Conservation (phyloP, 2,888 invertebrate species). For the Heliconius hortense region DNA sequence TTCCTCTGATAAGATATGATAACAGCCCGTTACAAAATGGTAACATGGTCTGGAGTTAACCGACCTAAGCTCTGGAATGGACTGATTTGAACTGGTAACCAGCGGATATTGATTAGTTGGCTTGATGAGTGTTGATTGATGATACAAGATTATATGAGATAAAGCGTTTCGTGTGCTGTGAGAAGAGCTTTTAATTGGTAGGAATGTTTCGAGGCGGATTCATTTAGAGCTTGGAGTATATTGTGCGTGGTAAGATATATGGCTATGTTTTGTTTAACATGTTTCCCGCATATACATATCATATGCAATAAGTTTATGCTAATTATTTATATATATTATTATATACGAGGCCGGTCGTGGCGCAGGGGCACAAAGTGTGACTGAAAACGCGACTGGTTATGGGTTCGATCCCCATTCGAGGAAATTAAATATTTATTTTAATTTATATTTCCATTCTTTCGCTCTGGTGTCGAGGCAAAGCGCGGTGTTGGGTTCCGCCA, state of each 20-base stretch:
- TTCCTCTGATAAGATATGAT: background rate
- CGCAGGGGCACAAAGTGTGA: too few relatives aligned
- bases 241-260: background rate
- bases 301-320: too few relatives aligned
- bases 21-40: background rate
- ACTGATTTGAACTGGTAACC: background rate
- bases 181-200: conserved; percentile 28
- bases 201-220: conserved; percentile 11
- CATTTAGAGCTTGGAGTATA: background rate
- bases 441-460: too few relatives aligned
- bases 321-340: too few relatives aligned
- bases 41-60: background rate
- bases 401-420: too few relatives aligned
- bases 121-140: conserved; percentile 58
- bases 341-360: too few relatives aligned
- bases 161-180: conserved; percentile 40
- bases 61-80: background rate
- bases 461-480: too few relatives aligned
- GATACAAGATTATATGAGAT: conserved; percentile 49
- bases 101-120: conserved; percentile 37
- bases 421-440: too few relatives aligned
- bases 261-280: too few relatives aligned
- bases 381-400: too few relatives aligned
- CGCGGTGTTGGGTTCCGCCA: too few relatives aligned
- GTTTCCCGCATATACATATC: too few relatives aligned